Evolutionary conservation across 2,888 invertebrate species (phyloP).

Genomic region (Conistra vaccinii): DNA sequence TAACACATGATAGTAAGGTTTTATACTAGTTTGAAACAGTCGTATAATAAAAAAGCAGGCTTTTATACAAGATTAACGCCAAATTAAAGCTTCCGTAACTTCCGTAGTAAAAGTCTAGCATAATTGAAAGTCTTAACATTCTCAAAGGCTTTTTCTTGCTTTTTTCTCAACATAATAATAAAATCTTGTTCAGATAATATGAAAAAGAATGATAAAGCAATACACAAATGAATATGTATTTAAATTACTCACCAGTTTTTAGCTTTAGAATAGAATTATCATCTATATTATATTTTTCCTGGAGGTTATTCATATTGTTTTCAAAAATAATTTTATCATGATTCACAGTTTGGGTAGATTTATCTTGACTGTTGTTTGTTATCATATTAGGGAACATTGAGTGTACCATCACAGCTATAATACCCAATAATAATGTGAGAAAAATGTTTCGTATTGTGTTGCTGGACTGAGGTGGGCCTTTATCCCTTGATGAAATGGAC

Average conservation of each 20-base stretch:
- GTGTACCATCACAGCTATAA: conserved; percentile 39
- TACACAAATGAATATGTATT: not conserved
- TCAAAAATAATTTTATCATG: conserved; percentile 79
- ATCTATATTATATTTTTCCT: conserved; percentile 80
- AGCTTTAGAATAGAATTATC: conserved; percentile 80
- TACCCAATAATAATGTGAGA: conserved; percentile 41
- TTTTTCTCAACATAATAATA: not conserved
- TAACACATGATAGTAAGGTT: not conserved
- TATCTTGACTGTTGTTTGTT: conserved; percentile 39
- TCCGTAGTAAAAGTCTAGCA: not conserved
- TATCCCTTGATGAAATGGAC: conserved; percentile 32
- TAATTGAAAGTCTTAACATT: not conserved
- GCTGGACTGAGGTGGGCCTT: conserved; percentile 23
- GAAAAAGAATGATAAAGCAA: not conserved
- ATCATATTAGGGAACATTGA: conserved; percentile 24
- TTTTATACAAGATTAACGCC: not conserved
- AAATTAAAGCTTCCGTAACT: not conserved
- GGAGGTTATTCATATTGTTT: conserved; percentile 77
- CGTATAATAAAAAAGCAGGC: too few species aligned
- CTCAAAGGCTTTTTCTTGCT: not conserved
- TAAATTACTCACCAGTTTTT: conserved; percentile 78
- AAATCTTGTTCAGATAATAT: not conserved
- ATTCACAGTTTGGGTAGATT: conserved; percentile 57
- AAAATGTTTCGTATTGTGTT: conserved; percentile 37
- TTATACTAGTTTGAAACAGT: not conserved